These are phyloP conservation scores for Apotomis capreana DNA, from an alignment of 2,888 invertebrate species.

Conservation along the genomic window DNA sequence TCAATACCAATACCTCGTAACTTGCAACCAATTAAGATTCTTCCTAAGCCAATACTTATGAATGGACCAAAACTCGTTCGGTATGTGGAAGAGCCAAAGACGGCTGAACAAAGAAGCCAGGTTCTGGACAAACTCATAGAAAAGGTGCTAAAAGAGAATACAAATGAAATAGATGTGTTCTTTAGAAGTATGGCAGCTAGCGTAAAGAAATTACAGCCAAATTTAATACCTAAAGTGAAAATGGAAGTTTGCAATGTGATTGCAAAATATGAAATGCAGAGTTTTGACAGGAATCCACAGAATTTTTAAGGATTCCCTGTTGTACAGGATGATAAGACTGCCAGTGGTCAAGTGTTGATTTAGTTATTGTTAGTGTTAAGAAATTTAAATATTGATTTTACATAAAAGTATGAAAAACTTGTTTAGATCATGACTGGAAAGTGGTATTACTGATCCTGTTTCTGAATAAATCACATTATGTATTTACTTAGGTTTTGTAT, in stretches of 20 bases:
- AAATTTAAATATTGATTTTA: constrained; percentile 31
- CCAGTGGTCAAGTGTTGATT: constrained; percentile 30
- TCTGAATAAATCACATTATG: constrained; percentile 35
- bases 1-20: constrained; percentile 63
- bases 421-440: constrained; percentile 27
- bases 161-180: constrained; percentile 79
- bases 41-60: constrained; percentile 73
- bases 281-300: constrained; percentile 67
- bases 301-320: constrained; percentile 43
- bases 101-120: constrained; percentile 66
- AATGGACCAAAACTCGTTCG: constrained; percentile 70
- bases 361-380: constrained; percentile 36
- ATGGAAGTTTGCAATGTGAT: constrained; percentile 81
- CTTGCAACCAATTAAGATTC: constrained; percentile 72
- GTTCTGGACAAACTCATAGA: constrained; percentile 75
- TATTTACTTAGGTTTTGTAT: constrained; percentile 7
- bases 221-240: constrained; percentile 78
- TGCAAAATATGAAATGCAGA: constrained; percentile 80
- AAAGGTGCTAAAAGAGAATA: constrained; percentile 74
- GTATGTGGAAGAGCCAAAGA: constrained; percentile 69
- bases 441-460: constrained; percentile 32
- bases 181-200: constrained; percentile 80
- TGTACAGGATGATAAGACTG: constrained; percentile 32
- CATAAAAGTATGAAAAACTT: constrained; percentile 36
- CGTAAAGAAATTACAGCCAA: constrained; percentile 77